Conservation (phyloP, 2,888 invertebrate species). For the Rhamnusium bicolor region DNA sequence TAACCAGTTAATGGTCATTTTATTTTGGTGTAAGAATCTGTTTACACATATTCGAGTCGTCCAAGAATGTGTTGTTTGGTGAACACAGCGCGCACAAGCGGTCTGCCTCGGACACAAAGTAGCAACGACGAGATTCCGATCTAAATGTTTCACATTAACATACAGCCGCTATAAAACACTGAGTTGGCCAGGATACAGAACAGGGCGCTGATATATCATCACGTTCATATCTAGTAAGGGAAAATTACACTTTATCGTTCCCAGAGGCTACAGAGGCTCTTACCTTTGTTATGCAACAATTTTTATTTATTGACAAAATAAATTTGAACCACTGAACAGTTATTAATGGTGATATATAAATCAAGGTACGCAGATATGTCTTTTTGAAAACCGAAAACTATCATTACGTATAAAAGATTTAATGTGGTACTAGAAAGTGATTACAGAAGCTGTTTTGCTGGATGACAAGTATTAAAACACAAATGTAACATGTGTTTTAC, state of each 20-base stretch:
- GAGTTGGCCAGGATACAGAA: conserved; percentile 62
- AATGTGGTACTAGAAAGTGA: no score
- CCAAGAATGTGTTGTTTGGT: conserved; percentile 51
- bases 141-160: conserved; percentile 71
- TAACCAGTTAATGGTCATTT: conserved; percentile 20
- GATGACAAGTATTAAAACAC: no score
- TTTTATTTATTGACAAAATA: conserved; percentile 55
- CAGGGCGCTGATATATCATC: conserved; percentile 59
- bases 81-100: conserved; percentile 29
- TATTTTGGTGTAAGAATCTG: conserved; percentile 51
- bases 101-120: conserved; percentile 58
- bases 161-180: conserved; percentile 66
- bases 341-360: neutral
- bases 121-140: conserved; percentile 70
- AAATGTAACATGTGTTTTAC: no score
- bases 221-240: conserved; percentile 56
- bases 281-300: conserved; percentile 57
- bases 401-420: neutral
- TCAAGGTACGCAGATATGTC: neutral
- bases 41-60: conserved; percentile 49
- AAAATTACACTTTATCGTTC: conserved; percentile 58
- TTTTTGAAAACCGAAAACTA: neutral
- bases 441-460: no score
- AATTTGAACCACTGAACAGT: conserved; percentile 28
- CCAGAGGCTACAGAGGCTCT: conserved; percentile 49